Evolutionary conservation across 2,797 vertebrate species (phyloP), one percentile per base, ranked within the genome.

Genomic region (Molossus alvarezi): DNA sequence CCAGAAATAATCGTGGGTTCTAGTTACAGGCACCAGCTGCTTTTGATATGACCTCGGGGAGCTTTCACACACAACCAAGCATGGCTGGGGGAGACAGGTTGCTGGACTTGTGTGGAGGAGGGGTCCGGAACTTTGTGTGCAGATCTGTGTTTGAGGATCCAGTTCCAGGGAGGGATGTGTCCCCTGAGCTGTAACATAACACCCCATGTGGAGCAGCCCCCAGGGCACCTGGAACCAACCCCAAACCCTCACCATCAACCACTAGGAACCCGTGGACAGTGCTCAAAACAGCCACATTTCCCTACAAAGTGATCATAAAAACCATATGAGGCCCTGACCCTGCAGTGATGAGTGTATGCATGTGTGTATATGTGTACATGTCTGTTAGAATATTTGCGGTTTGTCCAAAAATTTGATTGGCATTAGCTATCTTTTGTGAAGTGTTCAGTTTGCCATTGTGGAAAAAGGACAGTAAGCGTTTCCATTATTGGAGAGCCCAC

Each of bases 361-460:
- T 48, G 9, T 6, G 15, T 53, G 53, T n/a, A 1, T 45, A 6
- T 45, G 41, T 45, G 41, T 45, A 6, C 41, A 6, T 5, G 41
- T 45, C 41, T 37, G 62, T 65, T 90, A 20, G 29, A 92, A 58
- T 81, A 69, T 55, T 73, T 88, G 21, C 33, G 3, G 15, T 58
- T 41, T 71, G 20, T 60, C 21, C 65, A 53, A 73, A 64, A 65
- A 37, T 6, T 37, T 60, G 48, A 84, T 48, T 58, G 55, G 21
- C 48, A 92, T 60, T 55, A 65, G 17, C 27, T 85, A 37, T 29
- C 41, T 90, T 88, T 93, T 80, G 67, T 9, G 21, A 93, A 85
- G n/a, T 55, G 27, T 77, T 93, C 33, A 11, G 1, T 41, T 95
- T 89, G 37, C 60, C n/a, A n/a, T 65, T 77, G 64, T 77, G 37